A percentile compares a stretch with the other conserved stretches of the same genome.
These are phyloP conservation scores for Tipula lateralis DNA, from an alignment of 2,888 invertebrate genomes.

Conservation along the genomic window DNA sequence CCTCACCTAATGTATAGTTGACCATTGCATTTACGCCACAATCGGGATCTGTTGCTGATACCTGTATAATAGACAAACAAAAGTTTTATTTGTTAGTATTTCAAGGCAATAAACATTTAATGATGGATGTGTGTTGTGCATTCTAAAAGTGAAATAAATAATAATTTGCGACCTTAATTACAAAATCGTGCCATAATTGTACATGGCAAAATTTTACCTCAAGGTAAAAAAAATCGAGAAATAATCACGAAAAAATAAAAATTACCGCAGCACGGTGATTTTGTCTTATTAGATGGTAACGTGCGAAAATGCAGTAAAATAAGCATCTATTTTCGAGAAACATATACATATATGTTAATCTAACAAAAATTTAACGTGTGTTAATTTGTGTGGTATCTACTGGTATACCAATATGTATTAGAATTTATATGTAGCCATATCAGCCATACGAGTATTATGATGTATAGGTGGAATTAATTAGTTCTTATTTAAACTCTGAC, in stretches of 20 bases:
- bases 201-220: background rate
- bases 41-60: conserved; percentile 92
- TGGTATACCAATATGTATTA: no score
- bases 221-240: background rate
- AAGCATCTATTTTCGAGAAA: background rate
- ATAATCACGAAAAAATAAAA: background rate
- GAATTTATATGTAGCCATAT: no score
- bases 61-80: conserved; percentile 55
- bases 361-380: background rate
- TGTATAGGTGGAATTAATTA: background rate
- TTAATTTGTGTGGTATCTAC: background rate
- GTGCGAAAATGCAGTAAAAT: background rate
- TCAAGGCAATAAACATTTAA: background rate
- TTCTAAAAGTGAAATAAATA: background rate
- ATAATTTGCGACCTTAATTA: background rate
- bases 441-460: background rate
- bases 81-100: background rate
- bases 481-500: background rate
- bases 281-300: background rate
- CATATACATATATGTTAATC: no score
- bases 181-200: background rate
- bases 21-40: conserved; percentile 93
- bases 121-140: background rate
- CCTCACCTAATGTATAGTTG: conserved; percentile 80
- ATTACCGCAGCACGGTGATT: background rate